These are phyloP conservation scores for Mesocricetus auratus DNA, from an alignment of 2,113 vertebrate genomes.

Conservation along the genomic window DNA sequence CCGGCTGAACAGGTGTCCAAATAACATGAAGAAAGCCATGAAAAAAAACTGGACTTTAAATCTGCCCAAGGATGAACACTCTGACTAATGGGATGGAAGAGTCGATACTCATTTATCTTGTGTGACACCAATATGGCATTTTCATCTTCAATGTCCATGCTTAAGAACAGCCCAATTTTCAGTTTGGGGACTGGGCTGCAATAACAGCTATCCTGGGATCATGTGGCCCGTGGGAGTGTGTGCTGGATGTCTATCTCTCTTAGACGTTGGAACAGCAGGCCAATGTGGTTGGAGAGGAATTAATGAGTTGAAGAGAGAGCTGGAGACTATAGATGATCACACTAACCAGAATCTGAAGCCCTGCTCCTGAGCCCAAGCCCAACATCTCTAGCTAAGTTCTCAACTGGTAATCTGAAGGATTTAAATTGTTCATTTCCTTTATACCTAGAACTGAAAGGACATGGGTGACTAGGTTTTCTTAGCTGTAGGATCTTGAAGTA, in stretches of 20 bases:
- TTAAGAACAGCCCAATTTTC: background rate
- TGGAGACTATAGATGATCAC: background rate
- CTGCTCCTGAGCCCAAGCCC: background rate
- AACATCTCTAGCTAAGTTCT: background rate
- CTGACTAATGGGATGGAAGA: background rate
- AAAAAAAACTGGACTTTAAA: background rate
- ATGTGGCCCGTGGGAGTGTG: no score
- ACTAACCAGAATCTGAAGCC: background rate
- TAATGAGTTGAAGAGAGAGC: background rate
- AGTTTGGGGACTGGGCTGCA: background rate
- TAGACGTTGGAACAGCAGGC: background rate
- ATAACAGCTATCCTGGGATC: background rate
- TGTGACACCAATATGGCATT: background rate
- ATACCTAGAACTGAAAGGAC: background rate
- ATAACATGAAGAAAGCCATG: background rate
- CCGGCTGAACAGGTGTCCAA: background rate
- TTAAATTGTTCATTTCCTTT: background rate
- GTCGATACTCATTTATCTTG: background rate
- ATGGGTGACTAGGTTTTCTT: background rate
- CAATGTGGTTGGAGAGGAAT: background rate
- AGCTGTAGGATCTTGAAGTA: background rate
- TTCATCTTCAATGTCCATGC: background rate
- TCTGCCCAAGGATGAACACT: background rate
- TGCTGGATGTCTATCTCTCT: background rate
- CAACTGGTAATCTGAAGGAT: background rate